Evolutionary conservation across 2,113 vertebrate genomes (phyloP).

Genomic region (Pseudopipra pipra): DNA sequence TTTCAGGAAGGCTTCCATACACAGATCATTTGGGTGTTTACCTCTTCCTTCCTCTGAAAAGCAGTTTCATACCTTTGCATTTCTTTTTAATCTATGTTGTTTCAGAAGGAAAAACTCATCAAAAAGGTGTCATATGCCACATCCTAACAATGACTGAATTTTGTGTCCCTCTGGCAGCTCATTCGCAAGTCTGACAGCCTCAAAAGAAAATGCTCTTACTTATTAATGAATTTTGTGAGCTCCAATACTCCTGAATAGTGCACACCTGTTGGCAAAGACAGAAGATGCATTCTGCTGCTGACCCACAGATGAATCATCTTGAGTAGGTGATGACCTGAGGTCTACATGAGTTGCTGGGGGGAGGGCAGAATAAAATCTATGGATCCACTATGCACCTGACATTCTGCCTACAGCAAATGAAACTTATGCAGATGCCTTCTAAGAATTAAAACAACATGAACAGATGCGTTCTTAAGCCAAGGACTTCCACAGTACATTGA

Average conservation of each 20-base stretch:
- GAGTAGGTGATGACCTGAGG: background rate
- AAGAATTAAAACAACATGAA: background rate
- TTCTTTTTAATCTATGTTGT: background rate
- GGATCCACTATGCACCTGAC: background rate
- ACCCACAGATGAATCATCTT: background rate
- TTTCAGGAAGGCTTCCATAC: background rate
- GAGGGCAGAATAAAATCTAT: background rate
- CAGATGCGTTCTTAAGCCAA: background rate
- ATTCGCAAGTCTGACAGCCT: background rate
- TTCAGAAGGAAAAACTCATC: background rate
- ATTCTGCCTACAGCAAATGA: background rate
- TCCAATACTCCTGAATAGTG: background rate
- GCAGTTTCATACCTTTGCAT: background rate
- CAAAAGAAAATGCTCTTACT: background rate
- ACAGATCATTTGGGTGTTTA: background rate
- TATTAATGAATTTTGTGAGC: background rate
- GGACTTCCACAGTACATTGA: background rate
- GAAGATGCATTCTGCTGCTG: background rate
- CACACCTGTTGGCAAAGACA: background rate
- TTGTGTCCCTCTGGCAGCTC: background rate
- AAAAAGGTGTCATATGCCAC: background rate
- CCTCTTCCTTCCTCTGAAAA: background rate
- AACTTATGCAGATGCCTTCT: background rate
- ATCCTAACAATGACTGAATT: background rate
- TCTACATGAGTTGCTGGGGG: background rate